Base-by-base conservation (phyloP, 2,113 vertebrate genomes). In the Globicephala melas region DNA sequence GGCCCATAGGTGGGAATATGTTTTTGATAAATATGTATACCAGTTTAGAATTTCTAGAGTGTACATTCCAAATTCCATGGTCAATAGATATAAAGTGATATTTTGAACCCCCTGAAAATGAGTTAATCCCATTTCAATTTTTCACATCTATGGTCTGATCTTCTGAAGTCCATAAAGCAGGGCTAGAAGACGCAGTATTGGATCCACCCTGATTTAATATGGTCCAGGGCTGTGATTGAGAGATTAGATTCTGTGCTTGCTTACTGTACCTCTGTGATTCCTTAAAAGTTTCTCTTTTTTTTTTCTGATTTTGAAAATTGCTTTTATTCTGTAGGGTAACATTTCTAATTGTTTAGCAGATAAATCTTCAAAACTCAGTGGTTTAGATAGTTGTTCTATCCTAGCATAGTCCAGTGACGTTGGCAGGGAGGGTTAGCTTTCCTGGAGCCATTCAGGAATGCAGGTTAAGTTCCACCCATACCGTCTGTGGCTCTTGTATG, bases 1-100 rank as follows among this genome's bases (percentile, higher is more conserved):
- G 33, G 25, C 25, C 79, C 67, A 62, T 18, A 81, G 60, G 21
- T 82, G 9, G 28, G 28, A 80, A 80, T 60, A 36, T 15, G 8
- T 31, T 71, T 89, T 96, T 82, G 21, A 73, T 62, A 73, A 94
- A 89, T 18, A n/a, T 8, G 10, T 63, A 47, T 3, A 85, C 31
- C 31, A 28, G 6, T 71, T 58, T 21, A 58, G 55, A 21, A 58
- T 89, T 96, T 92, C 11, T 65, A 73, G 79, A 82, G 76, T 73
- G 10, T 73, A 0, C 41, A 44, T 62, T 71, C 17, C 38, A 36
- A 47, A 14, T 71, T 65, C 41, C 6, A 15, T 76, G 50, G 38
- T 76, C 44, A 21, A 8, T 60, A 87, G 47, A 36, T 18, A 74
- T 26, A 80, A 90, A 91, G 41, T 67, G n/a, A 25, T 68, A 74